Base-by-base conservation (phyloP, 2,113 vertebrate genomes). In the Mesembrinibis cayennensis region DNA sequence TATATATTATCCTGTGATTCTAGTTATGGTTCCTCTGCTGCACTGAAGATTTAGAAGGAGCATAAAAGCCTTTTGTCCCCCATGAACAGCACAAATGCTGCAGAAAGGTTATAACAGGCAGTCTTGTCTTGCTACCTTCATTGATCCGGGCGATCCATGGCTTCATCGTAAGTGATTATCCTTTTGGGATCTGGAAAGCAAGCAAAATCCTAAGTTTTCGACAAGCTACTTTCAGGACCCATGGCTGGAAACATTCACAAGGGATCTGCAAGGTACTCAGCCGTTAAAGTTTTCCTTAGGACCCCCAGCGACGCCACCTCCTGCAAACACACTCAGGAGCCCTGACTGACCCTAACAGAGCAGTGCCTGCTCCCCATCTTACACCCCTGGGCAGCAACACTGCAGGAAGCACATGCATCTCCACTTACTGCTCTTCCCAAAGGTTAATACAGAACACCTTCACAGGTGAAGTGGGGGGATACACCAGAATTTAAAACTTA, bases 121-220 rank as follows among this genome's bases (percentile, higher is more conserved):
- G 98, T 97, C 97, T 98, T 36, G 85, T 97, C 95, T 97, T 95
- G 94, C 98, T 98, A 98, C 96, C 98, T 98, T 99, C 99, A 99
- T 98, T 99, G 99, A 98, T 99, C 98, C 97, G 98, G 99, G 98
- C 98, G 98, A 95, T 99, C 99, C 99, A 99, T 98, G 98, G 98
- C 98, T 99, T 99, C 99, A 92, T 98, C 98, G 81, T 99, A 99
- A 98, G 98, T 98, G 97, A 99, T 98, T 98, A 99, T 99, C 98
- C 98, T 99, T 99, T 99, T 99, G 98, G 99, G 99, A 99, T 99
- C 99, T 99, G 92, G 19, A 95, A 94, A 77, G 65, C 77, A 69
- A 97, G 16, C 53, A 83, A 65, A 93, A 73, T 16, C 26, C n/a
- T 32, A 45, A 52, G 66, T 59, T 84, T 87, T 82, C 1, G 4